A percentile compares a stretch with the other conserved stretches of the same genome.
Conservation (phyloP, 2,888 invertebrate species). For the Meta bourneti region DNA sequence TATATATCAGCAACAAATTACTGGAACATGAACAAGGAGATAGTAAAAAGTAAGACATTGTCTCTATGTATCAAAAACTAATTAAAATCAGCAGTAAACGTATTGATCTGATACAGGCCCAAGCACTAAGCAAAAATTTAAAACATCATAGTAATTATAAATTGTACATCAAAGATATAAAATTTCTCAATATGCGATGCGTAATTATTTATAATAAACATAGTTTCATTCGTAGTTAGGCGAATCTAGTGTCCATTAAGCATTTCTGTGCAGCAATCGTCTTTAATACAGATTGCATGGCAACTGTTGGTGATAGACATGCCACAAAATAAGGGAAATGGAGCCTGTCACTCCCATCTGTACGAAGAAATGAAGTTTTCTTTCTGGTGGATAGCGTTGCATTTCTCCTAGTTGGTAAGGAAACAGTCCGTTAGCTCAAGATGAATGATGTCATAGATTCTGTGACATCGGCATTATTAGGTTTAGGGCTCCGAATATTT, state of each 20-base stretch:
- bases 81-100: no score
- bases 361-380: conserved; percentile 46
- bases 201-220: no score
- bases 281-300: conserved; percentile 50
- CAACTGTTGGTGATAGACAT: conserved; percentile 33
- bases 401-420: conserved; percentile 33
- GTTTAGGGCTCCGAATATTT: conserved; percentile 47
- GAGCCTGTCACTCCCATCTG: conserved; percentile 46
- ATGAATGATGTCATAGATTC: conserved; percentile 48
- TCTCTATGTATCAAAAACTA: no score
- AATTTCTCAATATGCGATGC: no score
- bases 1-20: no score
- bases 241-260: not conserved
- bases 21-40: no score
- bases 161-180: no score
- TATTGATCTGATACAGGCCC: no score
- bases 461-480: conserved; percentile 46
- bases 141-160: no score
- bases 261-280: conserved; percentile 19
- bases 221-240: not conserved
- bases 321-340: conserved; percentile 21
- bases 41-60: no score
- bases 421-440: conserved; percentile 39
- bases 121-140: no score
- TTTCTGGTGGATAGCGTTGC: not conserved